phyloP scores from a whole-genome alignment of 1,140 invertebrate species.

The Tyrophagus putrescentiae region DNA sequence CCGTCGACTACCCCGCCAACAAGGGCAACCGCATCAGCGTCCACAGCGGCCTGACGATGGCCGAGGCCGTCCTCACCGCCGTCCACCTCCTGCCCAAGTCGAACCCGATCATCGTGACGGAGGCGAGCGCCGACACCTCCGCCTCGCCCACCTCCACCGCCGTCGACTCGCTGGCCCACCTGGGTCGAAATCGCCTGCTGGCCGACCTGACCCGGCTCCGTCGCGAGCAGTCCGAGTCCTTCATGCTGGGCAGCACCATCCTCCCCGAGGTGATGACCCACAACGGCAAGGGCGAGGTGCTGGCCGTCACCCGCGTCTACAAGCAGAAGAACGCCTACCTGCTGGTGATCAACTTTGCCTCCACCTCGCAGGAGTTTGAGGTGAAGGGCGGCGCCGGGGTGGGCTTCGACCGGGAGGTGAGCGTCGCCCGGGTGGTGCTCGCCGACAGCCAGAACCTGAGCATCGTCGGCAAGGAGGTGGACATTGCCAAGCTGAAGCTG shows the following conservation, averaged over 20 bases:
- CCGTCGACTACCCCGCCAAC: background rate
- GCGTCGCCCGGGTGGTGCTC: background rate
- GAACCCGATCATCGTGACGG: background rate
- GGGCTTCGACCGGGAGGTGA: background rate
- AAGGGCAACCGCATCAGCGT: background rate
- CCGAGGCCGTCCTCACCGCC: background rate
- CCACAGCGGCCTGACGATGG: background rate
- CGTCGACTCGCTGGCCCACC: background rate
- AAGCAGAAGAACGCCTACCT: background rate
- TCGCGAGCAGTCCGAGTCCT: background rate
- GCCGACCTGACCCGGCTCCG: background rate
- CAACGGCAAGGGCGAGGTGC: background rate
- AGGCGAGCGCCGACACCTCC: background rate
- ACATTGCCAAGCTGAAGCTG: background rate
- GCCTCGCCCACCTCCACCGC: no score
- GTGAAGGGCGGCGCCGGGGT: background rate
- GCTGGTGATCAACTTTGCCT: background rate
- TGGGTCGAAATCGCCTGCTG: background rate
- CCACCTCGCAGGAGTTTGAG: background rate
- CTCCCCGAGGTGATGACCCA: background rate
- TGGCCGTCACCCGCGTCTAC: background rate
- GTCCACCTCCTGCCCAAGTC: background rate
- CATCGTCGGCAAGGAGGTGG: background rate
- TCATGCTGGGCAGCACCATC: background rate
- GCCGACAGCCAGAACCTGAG: background rate